Evolutionary conservation across 2,113 vertebrate species (phyloP).

Genomic region (Podiceps cristatus): DNA sequence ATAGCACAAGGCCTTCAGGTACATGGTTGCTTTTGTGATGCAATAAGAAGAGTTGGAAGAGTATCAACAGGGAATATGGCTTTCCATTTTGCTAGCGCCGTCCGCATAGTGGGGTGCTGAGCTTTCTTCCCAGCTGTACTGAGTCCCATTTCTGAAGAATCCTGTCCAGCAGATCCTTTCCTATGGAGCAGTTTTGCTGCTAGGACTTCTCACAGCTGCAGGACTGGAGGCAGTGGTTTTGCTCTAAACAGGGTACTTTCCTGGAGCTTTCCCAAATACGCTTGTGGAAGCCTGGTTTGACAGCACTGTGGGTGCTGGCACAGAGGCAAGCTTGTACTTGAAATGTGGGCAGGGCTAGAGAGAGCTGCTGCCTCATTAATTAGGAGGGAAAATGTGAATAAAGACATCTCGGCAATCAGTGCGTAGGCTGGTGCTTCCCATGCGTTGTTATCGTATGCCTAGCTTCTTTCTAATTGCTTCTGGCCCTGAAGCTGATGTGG

Average conservation of each 20-base stretch:
- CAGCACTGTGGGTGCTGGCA: conserved; percentile 20
- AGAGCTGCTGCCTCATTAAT: conserved; percentile 60
- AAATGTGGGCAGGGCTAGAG: background rate
- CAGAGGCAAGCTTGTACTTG: background rate
- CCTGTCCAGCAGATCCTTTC: background rate
- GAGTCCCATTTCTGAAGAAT: background rate
- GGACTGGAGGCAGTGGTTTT: background rate
- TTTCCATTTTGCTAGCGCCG: background rate
- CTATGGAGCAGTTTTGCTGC: background rate
- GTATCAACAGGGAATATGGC: background rate
- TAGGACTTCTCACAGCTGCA: background rate
- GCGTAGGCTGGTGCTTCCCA: conserved; percentile 47
- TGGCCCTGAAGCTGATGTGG: conserved; percentile 13
- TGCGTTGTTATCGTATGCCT: background rate
- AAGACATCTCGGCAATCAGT: conserved; percentile 1
- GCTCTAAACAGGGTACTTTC: background rate
- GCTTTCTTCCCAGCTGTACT: background rate
- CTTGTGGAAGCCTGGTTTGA: conserved; percentile 4
- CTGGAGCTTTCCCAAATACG: background rate
- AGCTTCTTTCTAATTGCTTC: background rate
- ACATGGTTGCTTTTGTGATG: background rate
- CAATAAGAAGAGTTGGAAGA: background rate
- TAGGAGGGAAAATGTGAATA: conserved; percentile 33
- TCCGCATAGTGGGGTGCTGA: background rate
- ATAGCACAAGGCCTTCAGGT: background rate